Evolutionary conservation across 2,888 invertebrate genomes (phyloP).

Genomic region (Heliconius ismenius): DNA sequence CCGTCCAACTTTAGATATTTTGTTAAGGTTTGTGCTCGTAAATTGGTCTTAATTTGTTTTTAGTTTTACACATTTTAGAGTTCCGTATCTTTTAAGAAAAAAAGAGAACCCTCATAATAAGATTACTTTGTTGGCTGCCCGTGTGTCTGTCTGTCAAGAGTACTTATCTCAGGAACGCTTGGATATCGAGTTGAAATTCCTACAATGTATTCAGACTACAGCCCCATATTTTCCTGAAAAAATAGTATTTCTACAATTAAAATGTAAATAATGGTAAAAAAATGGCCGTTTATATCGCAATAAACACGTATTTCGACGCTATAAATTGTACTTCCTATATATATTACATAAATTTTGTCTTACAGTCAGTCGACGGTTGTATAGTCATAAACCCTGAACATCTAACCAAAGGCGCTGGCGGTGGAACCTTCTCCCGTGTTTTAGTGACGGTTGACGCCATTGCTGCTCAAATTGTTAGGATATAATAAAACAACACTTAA

Average conservation of each 20-base stretch:
- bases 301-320: no score
- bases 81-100: no score
- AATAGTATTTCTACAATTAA: no score
- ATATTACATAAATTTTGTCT: constrained; percentile 30
- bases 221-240: no score
- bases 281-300: no score
- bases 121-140: no score
- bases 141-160: no score
- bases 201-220: no score
- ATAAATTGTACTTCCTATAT: not conserved
- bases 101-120: no score
- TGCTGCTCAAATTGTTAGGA: constrained; percentile 71
- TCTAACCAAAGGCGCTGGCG: constrained; percentile 86
- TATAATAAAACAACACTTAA: constrained; percentile 51
- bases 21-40: constrained; percentile 82
- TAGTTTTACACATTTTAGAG: not conserved
- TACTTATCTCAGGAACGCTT: no score
- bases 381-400: constrained; percentile 93
- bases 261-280: no score
- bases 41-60: not conserved
- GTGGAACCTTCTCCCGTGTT: constrained; percentile 89
- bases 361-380: constrained; percentile 88
- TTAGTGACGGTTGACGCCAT: constrained; percentile 73
- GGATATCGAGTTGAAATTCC: no score
- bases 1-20: constrained; percentile 94